A percentile compares a stretch with the other conserved stretches of the same genome.
Conservation (phyloP, 2,797 vertebrate genomes). For the Acanthurus lineatus region DNA sequence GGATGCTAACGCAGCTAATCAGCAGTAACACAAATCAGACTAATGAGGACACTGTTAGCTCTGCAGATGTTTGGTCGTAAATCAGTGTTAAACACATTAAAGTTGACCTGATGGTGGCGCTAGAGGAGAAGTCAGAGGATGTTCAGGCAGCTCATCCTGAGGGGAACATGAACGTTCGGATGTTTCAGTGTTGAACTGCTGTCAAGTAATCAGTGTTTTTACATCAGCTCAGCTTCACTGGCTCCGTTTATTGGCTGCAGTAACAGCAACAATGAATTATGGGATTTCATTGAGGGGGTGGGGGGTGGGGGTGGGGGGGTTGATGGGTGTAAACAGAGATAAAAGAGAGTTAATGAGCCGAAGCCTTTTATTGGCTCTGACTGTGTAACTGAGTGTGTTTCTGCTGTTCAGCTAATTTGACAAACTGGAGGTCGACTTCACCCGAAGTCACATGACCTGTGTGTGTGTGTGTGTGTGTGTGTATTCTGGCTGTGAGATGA, state of each 20-base stretch:
- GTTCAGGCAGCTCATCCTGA: too few relatives aligned
- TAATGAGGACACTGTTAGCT: too few relatives aligned
- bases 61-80: too few relatives aligned
- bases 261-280: conserved; percentile 61
- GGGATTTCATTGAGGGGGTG: conserved; percentile 17
- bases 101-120: too few relatives aligned
- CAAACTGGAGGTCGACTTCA: conserved; percentile 4
- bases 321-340: conserved; percentile 51
- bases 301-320: neutral
- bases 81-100: too few relatives aligned
- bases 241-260: conserved; percentile 29
- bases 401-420: conserved; percentile 43
- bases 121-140: too few relatives aligned
- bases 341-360: conserved; percentile 61
- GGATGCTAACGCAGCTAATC: too few relatives aligned
- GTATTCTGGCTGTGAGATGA: neutral
- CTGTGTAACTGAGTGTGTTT: conserved; percentile 37
- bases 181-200: too few relatives aligned
- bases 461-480: too few relatives aligned
- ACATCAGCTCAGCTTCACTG: neutral
- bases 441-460: neutral
- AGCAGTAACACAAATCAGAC: too few relatives aligned
- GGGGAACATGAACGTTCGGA: too few relatives aligned
- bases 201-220: conserved; percentile 11
- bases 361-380: conserved; percentile 51